A percentile compares a stretch with the other conserved stretches of the same genome.
Evolutionary conservation across 2,113 vertebrate species (phyloP).

Genomic region (Meleagris gallopavo): DNA sequence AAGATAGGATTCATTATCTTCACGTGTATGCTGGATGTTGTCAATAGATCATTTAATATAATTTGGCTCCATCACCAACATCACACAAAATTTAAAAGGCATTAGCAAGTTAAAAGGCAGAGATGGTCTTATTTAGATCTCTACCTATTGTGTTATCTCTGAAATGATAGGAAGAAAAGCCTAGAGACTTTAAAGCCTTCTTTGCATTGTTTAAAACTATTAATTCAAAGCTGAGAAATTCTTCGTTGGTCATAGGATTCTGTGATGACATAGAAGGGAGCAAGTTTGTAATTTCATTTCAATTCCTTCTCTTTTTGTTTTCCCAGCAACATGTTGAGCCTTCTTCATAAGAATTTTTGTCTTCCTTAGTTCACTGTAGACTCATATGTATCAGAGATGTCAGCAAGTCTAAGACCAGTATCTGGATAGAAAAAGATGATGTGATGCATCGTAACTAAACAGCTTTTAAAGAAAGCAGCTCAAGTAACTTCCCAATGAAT

Average conservation of each 20-base stretch:
- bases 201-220: neutral
- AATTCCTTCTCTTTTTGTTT: neutral
- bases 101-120: constrained; percentile 42
- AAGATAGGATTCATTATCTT: constrained; percentile 45
- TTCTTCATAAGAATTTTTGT: neutral
- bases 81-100: constrained; percentile 12
- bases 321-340: neutral
- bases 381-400: neutral
- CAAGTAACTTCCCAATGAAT: neutral
- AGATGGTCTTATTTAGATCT: constrained; percentile 24
- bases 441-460: neutral
- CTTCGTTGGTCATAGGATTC: neutral
- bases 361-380: neutral
- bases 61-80: neutral
- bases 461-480: neutral
- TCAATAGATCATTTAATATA: constrained; percentile 26
- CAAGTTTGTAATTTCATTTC: constrained; percentile 4
- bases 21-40: constrained; percentile 9
- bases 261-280: neutral
- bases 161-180: neutral
- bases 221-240: neutral
- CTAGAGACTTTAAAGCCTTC: neutral
- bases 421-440: neutral
- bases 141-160: neutral
- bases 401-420: neutral